Base-by-base conservation (phyloP, 2,113 vertebrate species). In the Baryphthengus martii region DNA sequence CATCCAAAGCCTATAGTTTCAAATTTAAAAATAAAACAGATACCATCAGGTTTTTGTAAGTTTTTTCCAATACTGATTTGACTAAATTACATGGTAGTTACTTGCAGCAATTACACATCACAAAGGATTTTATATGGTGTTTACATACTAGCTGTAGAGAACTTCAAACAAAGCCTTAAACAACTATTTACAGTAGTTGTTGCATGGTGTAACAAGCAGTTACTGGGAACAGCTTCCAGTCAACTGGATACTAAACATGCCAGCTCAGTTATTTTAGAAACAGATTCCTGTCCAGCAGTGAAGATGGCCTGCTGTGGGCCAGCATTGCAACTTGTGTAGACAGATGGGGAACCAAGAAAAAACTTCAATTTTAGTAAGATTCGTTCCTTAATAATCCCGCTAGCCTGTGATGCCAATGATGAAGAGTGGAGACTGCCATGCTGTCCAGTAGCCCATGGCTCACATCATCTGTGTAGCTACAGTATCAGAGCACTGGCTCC, bases 11-110 rank as follows among this genome's bases (percentile, higher is more conserved):
- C 58, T 25, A 20, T 2, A 44, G 19, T 23, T 89, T 56, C 35
- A 72, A 33, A 63, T 40, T 47, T 37, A 4, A 17, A 29, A 79
- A 68, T 23, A 49, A 40, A 47, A 71, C 29, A 37, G 0, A 75
- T 33, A 42, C 9, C 3, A 1, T 29, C 18, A 33, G 28, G 5
- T n/a, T 33, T 59, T 59, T 0, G 2, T 6, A 75, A 47, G 8
- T 9, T 88, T 40, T 39, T 49, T 33, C n/a, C 39, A 75, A 31
- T 18, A 35, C 24, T 35, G 13, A 71, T 50, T 28, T 63, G 25
- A 66, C 42, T 58, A 44, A 89, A 81, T 80, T 76, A 10, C 23
- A 26, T 10, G 5, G 58, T 66, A 62, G 8, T 50, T 47, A 77
- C 5, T 2, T 9, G 8, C 4, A 53, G 28, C 7, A 85, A 63